Base-by-base conservation (phyloP, 1,140 invertebrate genomes). In the Thaumetopoea pityocampa region DNA sequence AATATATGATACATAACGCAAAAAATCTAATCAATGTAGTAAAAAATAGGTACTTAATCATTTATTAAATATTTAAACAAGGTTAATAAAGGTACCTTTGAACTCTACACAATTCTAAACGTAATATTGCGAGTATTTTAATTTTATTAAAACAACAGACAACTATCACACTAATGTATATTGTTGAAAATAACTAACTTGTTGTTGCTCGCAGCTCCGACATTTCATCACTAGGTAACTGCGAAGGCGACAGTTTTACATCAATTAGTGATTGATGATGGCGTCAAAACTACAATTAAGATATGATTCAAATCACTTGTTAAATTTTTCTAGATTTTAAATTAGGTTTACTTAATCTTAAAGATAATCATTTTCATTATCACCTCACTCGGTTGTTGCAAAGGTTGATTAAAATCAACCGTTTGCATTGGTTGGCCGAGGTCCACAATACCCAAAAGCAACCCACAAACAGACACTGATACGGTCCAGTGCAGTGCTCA, bases 241-340 rank as follows among this genome's bases (percentile, higher is more conserved):
- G 36, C 9, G 8, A n/a, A 48, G 35, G 36, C 37, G 11, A 48
- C 5, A 29, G 12, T 10, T 17, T 27, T 27, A 24, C 27, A 23
- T 46, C 12, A n/a, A 19, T 24, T 24, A 7, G 20, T 32, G 40
- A 47, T 35, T 28, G 28, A 32, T 16, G 27, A 44, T 49, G 49
- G 45, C 47, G 19, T 49, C 34, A 30, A 33, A 32, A 48, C 56
- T 61, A 65, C 54, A 14, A 26, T 29, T 68, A 67, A 62, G 73
- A 80, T 80, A 80, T 80, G 73, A 67, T 69, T 73, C 44, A 59
- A 70, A 78, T 80, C 76, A 80, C 76, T 73, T 59, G 62, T 26
- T 26, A 27, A 30, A 30, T 15, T 23, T 16, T 24, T 32, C 36
- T 40, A 40, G 32, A 19, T 10, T 30, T 41, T 20, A 32, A 28